Evolutionary conservation across 2,888 invertebrate genomes (phyloP), one percentile per base, ranked within the genome.

Genomic region (Lissocephala sabroskyi): DNA sequence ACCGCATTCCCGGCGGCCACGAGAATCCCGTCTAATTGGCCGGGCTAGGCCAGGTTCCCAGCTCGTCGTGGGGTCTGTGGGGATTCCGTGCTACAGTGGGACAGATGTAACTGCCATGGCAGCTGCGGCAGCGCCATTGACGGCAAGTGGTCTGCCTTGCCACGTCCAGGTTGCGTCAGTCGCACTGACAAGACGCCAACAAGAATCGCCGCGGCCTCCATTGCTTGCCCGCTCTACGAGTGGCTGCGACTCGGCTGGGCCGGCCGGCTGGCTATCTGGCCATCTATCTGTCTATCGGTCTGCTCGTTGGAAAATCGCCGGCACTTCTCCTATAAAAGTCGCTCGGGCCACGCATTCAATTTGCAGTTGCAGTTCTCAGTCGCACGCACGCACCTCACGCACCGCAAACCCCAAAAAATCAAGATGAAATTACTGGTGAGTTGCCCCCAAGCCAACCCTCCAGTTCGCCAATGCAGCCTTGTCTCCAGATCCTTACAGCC

Each of bases 351-450:
- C 59, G 59, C 62, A 59, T 47, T 64, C 56, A 45, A 66, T 67
- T 59, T 63, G 67, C 79, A 79, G 79, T 79, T 79, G 65, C 62
- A 61, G 51, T 60, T 65, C 64, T 71, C 62, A 53, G 59, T 48
- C 56, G 58, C 47, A 30, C 41, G 41, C 35, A 23, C 32, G 28
- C 14, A 35, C 10, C 6, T 13, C n/a, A 26, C 23, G 37, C 7
- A 10, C 29, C 45, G 55, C 37, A 49, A 55, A 39, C 36, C 13
- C 11, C 45, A 42, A 41, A 53, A 41, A 30, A 16, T 53, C 50
- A 70, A 57, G 50, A 80, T 80, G 80, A 79, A 80, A 70, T 59
- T 78, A 37, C 60, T 80, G 79, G 80, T 80, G 62, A 77, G 80
- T 62, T 5, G 2, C 1, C 5, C 1, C n/a, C n/a, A n/a, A n/a